Conservation (phyloP, 2,888 invertebrate species). For the Camponotus fellah region DNA sequence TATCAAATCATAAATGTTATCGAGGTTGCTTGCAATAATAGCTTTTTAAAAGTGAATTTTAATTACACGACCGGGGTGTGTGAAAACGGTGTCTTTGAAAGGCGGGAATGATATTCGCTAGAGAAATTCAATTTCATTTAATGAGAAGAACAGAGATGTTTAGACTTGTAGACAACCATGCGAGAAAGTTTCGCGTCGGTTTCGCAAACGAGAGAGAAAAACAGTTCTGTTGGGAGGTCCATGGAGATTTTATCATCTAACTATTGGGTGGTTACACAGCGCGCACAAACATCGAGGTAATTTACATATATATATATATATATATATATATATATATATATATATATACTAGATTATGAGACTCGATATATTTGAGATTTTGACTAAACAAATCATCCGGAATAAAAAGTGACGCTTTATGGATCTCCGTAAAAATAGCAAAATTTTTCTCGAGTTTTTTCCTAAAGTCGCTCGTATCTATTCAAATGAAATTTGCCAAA, state of each 20-base stretch:
- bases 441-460: neutral
- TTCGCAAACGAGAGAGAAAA: constrained; percentile 63
- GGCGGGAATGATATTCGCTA: constrained; percentile 38
- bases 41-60: constrained; percentile 10
- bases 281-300: constrained; percentile 62
- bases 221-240: constrained; percentile 75
- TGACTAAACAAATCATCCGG: constrained; percentile 9
- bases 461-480: neutral
- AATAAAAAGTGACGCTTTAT: constrained; percentile 6
- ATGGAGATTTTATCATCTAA: constrained; percentile 75
- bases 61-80: neutral
- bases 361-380: constrained; percentile 32
- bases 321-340: constrained; percentile 58
- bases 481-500: neutral
- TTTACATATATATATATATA: constrained; percentile 47
- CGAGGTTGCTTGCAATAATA: neutral
- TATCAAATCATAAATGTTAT: neutral
- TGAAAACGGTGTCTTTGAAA: neutral
- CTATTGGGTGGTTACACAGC: constrained; percentile 73
- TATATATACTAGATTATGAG: constrained; percentile 56
- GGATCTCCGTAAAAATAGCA: neutral
- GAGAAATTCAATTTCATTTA: constrained; percentile 67
- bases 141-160: constrained; percentile 69
- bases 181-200: constrained; percentile 67
- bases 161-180: constrained; percentile 70